Base-by-base conservation (phyloP, 2,797 vertebrate species). In the Mus spretus region DNA sequence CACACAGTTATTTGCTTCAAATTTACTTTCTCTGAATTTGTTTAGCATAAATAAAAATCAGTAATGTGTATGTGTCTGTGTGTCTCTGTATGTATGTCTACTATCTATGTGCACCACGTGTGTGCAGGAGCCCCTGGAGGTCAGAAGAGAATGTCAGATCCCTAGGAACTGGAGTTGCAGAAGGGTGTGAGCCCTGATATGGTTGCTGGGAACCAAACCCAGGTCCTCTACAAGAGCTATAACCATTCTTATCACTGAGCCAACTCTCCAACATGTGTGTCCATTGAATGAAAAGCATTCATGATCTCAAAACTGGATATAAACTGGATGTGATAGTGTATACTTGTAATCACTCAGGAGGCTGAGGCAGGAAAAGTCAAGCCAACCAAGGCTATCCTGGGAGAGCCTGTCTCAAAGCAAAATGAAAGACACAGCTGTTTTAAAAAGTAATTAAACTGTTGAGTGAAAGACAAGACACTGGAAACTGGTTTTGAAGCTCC, bases 391-490 rank as follows among this genome's bases (percentile, higher is more conserved):
- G 17, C n/a, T 22, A 22, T 7, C 8, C 6, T 20, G 34, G 40
- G 74, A 67, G 14, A 79, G 13, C 3, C 40, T n/a, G 31, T 37
- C 31, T 50, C 55, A 59, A 77, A 89, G 40, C 65, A 53, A 50
- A 86, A 55, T 50, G 74, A 57, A 75, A 75, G 10, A 61, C 37
- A 34, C 53, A 75, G 40, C 6, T 59, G 15, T 72, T 72, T 67
- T 31, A 17, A 44, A 40, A 44, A 31, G 28, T 70, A 34, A 12
- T 34, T 87, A 74, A 11, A 61, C 47, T 84, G 6, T 59, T 26
- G 4, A 89, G 55, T 63, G 53, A 81, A 75, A 93, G 86, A 85
- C 6, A 89, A 91, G n/a, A 94, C 57, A 34, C 59, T 97, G 87
- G 55, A 47, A 44, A 75, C 37, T 47, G 63, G 57, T 50, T 84